Percentiles rank a stretch among this genome's conserved stretches.
phyloP scores from a whole-genome alignment of 35 echinoderm and acorn worm genomes.

The Patiria miniata region DNA sequence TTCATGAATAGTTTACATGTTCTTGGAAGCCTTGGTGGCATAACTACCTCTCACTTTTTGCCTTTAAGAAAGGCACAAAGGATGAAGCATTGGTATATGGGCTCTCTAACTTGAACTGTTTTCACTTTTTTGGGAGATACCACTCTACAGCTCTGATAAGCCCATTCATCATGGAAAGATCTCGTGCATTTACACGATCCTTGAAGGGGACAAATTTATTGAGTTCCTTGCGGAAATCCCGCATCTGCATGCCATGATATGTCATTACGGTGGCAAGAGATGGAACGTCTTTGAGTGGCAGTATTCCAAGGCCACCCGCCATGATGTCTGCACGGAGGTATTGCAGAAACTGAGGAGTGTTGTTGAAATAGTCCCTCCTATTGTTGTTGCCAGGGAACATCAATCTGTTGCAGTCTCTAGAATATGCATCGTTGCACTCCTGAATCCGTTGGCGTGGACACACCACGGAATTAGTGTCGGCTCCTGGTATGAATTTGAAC shows the following conservation, averaged over 20 bases:
- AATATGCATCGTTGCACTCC: no score
- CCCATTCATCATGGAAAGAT: conserved; percentile 13
- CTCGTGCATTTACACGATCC: conserved; percentile 28
- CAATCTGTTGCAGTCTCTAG: background rate
- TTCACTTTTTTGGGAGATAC: conserved; percentile 9
- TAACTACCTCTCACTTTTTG: background rate
- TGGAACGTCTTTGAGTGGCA: background rate
- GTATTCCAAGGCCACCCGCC: background rate
- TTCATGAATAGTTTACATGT: no score
- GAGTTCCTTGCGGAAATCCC: conserved; percentile 51
- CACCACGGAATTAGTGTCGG: no score
- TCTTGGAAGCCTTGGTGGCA: no score
- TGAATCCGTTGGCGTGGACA: background rate
- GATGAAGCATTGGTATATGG: no score
- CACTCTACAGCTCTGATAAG: conserved; percentile 59
- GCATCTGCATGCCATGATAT: conserved; percentile 41
- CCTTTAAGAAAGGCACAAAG: background rate
- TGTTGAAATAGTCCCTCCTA: conserved; percentile 57
- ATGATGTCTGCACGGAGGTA: conserved; percentile 48
- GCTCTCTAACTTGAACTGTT: background rate
- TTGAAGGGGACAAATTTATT: conserved; percentile 51
- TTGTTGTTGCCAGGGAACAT: background rate
- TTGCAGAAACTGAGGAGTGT: conserved; percentile 45
- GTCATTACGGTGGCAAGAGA: background rate
- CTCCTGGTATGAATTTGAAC: conserved; percentile 2